Conservation (phyloP, 2,888 invertebrate species). For the Coecobrya sp. region DNA sequence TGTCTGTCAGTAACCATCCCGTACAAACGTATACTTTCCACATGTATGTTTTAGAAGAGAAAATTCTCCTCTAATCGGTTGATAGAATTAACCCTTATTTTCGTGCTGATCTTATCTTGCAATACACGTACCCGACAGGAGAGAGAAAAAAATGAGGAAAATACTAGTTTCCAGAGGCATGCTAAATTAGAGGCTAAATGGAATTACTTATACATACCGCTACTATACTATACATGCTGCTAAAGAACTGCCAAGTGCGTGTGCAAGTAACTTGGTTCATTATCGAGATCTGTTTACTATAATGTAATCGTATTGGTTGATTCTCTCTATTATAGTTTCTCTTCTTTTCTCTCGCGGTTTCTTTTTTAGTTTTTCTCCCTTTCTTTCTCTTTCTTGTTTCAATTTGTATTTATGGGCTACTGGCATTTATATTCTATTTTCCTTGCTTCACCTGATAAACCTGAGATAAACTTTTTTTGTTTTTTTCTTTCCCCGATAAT, state of each 20-base stretch:
- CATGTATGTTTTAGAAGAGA: not conserved
- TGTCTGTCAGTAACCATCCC: not conserved
- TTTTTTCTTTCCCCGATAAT: conserved; percentile 3
- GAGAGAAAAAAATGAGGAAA: conserved; percentile 2
- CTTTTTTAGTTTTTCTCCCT: conserved; percentile 12
- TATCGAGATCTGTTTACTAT: conserved; percentile 42
- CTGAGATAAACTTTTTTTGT: conserved; percentile 1
- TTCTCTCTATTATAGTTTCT: not conserved
- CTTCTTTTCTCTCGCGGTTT: not conserved
- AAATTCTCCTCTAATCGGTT: conserved; percentile 39
- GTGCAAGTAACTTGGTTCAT: conserved; percentile 40
- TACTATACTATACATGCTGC: not conserved
- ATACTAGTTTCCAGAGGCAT: conserved; percentile 58
- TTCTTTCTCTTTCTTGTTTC: conserved; percentile 58
- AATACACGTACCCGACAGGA: conserved; percentile 11
- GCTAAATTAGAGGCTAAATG: conserved; percentile 75
- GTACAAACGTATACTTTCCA: too few species aligned
- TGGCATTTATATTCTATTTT: conserved; percentile 23
- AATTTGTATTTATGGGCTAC: conserved; percentile 62
- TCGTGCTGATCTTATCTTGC: conserved; percentile 53
- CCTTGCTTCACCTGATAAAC: conserved; percentile 5
- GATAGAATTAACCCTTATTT: conserved; percentile 57
- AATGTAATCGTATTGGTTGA: not conserved
- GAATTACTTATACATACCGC: conserved; percentile 54
- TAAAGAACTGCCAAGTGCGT: not conserved